Evolutionary conservation across 2,113 vertebrate genomes (phyloP).

Genomic region (Engraulis encrasicolus): DNA sequence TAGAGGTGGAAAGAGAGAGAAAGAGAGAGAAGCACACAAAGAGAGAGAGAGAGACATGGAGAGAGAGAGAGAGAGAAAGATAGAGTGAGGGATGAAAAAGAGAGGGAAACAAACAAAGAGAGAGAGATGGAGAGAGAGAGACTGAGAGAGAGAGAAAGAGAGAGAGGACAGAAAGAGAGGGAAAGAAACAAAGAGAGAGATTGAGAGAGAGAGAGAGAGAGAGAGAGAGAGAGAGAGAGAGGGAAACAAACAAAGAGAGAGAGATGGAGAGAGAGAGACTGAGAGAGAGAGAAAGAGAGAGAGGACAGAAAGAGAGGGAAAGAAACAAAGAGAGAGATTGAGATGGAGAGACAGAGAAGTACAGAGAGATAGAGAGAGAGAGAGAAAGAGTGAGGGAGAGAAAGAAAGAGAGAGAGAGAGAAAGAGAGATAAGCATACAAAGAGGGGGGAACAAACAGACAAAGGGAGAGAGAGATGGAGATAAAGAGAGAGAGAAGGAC

Average conservation of each 20-base stretch:
- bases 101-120: background rate
- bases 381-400: background rate
- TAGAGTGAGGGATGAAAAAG: no score
- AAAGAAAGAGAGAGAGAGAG: background rate
- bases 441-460: background rate
- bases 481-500: background rate
- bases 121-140: background rate
- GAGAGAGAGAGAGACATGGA: background rate
- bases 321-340: no score
- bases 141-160: background rate
- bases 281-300: background rate
- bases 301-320: background rate
- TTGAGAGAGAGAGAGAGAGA: no score
- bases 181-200: no score
- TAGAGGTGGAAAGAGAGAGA: background rate
- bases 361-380: background rate
- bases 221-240: background rate
- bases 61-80: no score
- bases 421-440: background rate
- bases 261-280: no score
- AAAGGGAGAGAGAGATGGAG: no score
- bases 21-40: background rate
- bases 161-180: background rate
- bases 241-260: no score
- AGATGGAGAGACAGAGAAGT: no score